A percentile compares a stretch with the other conserved stretches of the same genome.
These are phyloP conservation scores for Nothobranchius kuhntae DNA, from an alignment of 2,113 vertebrate genomes.

Conservation along the genomic window DNA sequence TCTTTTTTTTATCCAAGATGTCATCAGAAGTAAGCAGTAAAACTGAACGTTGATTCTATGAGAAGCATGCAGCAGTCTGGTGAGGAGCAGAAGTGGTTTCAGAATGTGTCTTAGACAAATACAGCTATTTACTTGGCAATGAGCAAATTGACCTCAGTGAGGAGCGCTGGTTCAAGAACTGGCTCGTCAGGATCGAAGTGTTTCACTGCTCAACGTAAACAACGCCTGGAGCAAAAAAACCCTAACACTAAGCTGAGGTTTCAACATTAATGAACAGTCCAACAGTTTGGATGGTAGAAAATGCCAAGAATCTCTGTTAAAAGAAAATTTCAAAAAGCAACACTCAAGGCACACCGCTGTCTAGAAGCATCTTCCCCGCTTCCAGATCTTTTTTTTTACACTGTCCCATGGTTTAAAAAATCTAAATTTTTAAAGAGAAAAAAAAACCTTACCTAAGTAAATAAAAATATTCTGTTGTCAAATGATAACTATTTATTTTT, in stretches of 20 bases:
- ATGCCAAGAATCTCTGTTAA: not conserved
- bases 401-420: too few relatives aligned
- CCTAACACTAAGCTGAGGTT: not conserved
- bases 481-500: too few relatives aligned
- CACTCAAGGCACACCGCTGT: too few relatives aligned
- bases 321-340: not conserved
- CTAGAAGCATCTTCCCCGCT: too few relatives aligned
- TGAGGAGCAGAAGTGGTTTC: constrained; percentile 27
- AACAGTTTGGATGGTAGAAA: not conserved
- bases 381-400: too few relatives aligned
- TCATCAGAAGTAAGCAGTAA: constrained; percentile 43
- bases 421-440: too few relatives aligned
- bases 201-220: not conserved
- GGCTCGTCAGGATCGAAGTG: not conserved
- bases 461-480: too few relatives aligned
- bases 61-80: constrained; percentile 14
- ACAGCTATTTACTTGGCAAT: constrained; percentile 14
- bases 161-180: not conserved
- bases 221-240: not conserved
- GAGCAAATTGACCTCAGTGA: constrained; percentile 13
- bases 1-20: constrained; percentile 17
- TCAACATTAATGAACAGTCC: not conserved
- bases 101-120: constrained; percentile 22
- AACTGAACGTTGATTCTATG: constrained; percentile 19
- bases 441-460: too few relatives aligned